Conservation (phyloP, 2,113 vertebrate genomes). For the Malurus melanocephalus region DNA sequence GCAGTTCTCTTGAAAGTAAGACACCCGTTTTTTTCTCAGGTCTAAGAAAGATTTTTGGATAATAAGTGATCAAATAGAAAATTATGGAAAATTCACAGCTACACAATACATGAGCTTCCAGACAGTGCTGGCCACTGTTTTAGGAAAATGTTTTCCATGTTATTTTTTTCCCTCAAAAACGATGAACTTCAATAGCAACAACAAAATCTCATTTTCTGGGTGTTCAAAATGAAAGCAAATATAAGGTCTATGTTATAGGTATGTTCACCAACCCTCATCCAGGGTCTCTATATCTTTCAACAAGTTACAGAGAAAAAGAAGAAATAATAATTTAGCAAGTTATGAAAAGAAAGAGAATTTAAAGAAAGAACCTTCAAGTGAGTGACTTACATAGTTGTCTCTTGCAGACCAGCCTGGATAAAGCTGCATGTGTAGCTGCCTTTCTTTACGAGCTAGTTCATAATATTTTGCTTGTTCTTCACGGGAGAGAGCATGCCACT, state of each 20-base stretch:
- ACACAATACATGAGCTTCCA: not conserved
- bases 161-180: not conserved
- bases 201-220: not conserved
- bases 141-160: not conserved
- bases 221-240: not conserved
- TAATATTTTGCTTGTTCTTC: slow-evolving; percentile 99
- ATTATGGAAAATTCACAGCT: not conserved
- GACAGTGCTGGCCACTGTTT: not conserved
- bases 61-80: not conserved
- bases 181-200: not conserved
- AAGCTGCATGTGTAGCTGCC: slow-evolving; percentile 99
- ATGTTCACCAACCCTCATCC: not conserved
- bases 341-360: not conserved
- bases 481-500: slow-evolving; percentile 98
- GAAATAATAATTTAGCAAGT: not conserved
- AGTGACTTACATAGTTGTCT: slow-evolving; percentile 96
- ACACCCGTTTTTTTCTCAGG: not conserved
- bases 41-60: not conserved
- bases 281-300: not conserved
- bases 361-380: not conserved
- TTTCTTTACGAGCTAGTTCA: slow-evolving; percentile 98
- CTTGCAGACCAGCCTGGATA: slow-evolving; percentile 98
- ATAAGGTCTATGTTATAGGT: not conserved
- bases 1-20: not conserved
- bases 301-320: not conserved